Conservation (phyloP, 1,140 invertebrate genomes). For the Dinothrombium tinctorium region DNA sequence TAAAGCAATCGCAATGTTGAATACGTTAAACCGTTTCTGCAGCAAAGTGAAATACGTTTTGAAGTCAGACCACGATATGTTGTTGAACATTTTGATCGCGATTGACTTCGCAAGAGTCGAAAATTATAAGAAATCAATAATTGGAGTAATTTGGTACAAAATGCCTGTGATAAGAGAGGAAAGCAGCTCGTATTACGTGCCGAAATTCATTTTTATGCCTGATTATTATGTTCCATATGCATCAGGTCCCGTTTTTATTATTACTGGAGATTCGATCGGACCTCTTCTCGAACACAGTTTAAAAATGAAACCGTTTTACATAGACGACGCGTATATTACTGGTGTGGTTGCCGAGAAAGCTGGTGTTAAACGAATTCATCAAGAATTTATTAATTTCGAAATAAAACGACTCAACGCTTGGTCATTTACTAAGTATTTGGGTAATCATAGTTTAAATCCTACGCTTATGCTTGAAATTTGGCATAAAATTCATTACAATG, state of each 20-base stretch:
- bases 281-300: background rate
- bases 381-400: too few relatives aligned
- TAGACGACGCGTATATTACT: conserved; percentile 8
- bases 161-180: conserved; percentile 21
- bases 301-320: background rate
- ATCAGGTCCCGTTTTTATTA: conserved; percentile 56
- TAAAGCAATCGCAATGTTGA: conserved; percentile 61
- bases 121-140: too few relatives aligned
- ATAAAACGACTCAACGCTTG: too few relatives aligned
- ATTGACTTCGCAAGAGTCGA: too few relatives aligned
- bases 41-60: too few relatives aligned
- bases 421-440: too few relatives aligned
- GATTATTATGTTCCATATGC: conserved; percentile 61
- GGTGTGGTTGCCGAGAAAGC: conserved; percentile 8
- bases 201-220: conserved; percentile 43
- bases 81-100: too few relatives aligned
- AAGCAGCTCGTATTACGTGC: conserved; percentile 30
- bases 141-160: too few relatives aligned
- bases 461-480: too few relatives aligned
- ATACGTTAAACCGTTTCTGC: conserved; percentile 37
- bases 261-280: conserved; percentile 31
- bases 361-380: conserved; percentile 1
- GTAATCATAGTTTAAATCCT: too few relatives aligned
- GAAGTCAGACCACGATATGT: too few relatives aligned
- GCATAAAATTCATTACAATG: too few relatives aligned